Percentiles rank a stretch among this genome's conserved stretches.
Conservation (phyloP, 2,888 invertebrate species). For the Pardosa pseudoannulata region DNA sequence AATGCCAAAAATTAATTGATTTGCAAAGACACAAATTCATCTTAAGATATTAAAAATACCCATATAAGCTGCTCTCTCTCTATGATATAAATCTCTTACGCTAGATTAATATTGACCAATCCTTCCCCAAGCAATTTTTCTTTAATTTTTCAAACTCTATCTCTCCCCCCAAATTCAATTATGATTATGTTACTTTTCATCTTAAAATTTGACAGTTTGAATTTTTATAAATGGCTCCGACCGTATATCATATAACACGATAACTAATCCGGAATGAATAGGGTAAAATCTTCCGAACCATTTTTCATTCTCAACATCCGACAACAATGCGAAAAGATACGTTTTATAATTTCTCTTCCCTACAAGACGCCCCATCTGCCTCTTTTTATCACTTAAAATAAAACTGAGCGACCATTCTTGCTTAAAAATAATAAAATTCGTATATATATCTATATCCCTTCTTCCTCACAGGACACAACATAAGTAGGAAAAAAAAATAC, state of each 20-base stretch:
- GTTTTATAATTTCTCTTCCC: conserved; percentile 44
- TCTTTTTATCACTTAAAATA: conserved; percentile 18
- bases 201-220: conserved; percentile 6
- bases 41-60: no score
- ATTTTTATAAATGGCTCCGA: not conserved
- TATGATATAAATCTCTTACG: no score
- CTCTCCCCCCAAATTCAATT: not conserved
- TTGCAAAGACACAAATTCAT: no score
- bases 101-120: no score
- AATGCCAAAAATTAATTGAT: no score
- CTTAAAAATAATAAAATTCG: conserved; percentile 53
- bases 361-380: conserved; percentile 36
- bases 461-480: conserved; percentile 15
- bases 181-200: conserved; percentile 13
- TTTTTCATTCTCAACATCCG: conserved; percentile 1
- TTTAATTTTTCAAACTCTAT: no score
- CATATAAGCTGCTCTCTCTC: no score
- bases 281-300: not conserved
- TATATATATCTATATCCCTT: conserved; percentile 31
- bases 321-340: conserved; percentile 34
- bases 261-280: conserved; percentile 5
- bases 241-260: conserved; percentile 10
- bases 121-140: no score
- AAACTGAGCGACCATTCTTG: conserved; percentile 14
- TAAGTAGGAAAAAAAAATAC: not conserved